Evolutionary conservation across 1,140 invertebrate species (phyloP), one percentile per base, ranked within the genome.

Genomic region (Episyrphus balteatus): DNA sequence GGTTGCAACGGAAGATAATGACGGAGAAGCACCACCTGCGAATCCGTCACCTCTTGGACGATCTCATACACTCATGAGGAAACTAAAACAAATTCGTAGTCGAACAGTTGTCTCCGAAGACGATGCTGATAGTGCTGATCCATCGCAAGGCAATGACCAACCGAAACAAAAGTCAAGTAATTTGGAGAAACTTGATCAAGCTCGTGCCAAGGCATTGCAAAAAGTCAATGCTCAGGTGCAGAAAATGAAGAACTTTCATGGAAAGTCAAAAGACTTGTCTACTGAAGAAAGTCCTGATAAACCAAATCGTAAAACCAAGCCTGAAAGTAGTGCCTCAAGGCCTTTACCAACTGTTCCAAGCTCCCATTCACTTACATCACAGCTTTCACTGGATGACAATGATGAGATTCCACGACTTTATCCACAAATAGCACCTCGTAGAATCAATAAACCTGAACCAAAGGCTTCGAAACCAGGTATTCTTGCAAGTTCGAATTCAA

Each of bases 141-240:
- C 30, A 17, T 2, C 30, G 48, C 40, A 40, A 18, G 15, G 26
- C 30, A 37, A 17, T 12, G 30, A 34, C 10, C 44, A 45, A 3
- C 21, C 3, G 36, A 37, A 37, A 10, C 13, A 17, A 37, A 17
- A 14, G 10, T 17, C 36, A 37, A 37, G 36, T 6, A 37, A 17
- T 37, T 62, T 30, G 56, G 61, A 45, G 48, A 51, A 17, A n/a
- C 43, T 51, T 19, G 46, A 42, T 11, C 19, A 48, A 3, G 52
- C 50, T 5, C 45, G 48, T 31, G 12, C 47, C 30, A 51, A 51
- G 10, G 58, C 62, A 10, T 51, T 60, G 30, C 46, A 51, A 21
- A 61, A 57, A 32, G 40, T 66, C 2, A 61, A 66, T 21, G 58
- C 59, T 15, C 58, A 58, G 36, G 50, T 64, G 56, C 62, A 65